Conservation (phyloP, 92 coral and sea anemone genomes). For the Pocillopora meandrina region DNA sequence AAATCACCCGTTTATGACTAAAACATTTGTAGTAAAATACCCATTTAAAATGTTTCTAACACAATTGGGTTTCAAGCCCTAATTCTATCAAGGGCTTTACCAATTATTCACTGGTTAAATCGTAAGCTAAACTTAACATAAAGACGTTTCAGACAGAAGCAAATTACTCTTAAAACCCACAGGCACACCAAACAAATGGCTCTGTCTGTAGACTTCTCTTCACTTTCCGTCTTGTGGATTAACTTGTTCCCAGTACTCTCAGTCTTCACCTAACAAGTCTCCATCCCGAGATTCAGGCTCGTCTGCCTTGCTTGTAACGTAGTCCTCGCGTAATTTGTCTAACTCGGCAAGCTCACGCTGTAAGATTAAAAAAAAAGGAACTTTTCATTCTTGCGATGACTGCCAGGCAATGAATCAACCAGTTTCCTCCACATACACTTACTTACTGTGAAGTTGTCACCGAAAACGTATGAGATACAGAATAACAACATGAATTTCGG, state of each 20-base stretch:
- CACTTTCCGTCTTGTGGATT: background rate
- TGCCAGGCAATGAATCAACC: no score
- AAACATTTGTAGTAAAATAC: no score
- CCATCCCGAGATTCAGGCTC: constrained; percentile 64
- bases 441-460: background rate
- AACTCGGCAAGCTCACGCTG: constrained; percentile 92
- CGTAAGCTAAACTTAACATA: no score
- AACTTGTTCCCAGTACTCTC: constrained; percentile 27
- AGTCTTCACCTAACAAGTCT: constrained; percentile 61
- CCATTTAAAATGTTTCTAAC: no score
- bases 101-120: no score
- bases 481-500: no score
- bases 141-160: no score
- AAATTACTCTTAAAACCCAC: background rate
- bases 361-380: background rate
- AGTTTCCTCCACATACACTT: background rate
- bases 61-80: no score
- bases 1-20: no score
- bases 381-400: no score
- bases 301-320: constrained; percentile 72
- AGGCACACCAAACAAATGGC: background rate
- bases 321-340: constrained; percentile 82
- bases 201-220: background rate
- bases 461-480: no score
- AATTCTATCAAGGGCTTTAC: no score